A percentile compares a stretch with the other conserved stretches of the same genome.
Evolutionary conservation across 2,113 vertebrate genomes (phyloP).

Genomic region (Apodemus sylvaticus): DNA sequence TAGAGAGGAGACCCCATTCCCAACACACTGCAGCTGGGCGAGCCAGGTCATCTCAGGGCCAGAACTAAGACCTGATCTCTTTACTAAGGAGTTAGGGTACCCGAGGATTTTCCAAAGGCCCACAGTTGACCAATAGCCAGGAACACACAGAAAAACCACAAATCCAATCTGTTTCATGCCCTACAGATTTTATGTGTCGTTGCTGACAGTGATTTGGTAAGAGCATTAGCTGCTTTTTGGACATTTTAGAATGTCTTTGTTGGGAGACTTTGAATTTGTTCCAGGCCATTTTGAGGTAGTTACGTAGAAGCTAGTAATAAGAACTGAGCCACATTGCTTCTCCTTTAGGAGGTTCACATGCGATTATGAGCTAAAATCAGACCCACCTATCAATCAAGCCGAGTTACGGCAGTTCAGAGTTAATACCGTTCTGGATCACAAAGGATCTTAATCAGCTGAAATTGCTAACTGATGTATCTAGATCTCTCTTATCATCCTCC

Average conservation of each 20-base stretch:
- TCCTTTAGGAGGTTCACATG: slow-evolving; percentile 27
- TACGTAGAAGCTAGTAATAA: slow-evolving; percentile 37
- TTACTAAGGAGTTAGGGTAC: background rate
- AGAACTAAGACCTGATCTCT: slow-evolving; percentile 29
- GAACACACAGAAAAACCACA: background rate
- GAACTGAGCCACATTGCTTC: background rate
- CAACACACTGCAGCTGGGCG: background rate
- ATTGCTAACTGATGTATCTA: slow-evolving; percentile 48
- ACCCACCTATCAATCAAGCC: background rate
- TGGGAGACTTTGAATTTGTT: slow-evolving; percentile 37
- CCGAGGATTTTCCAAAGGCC: background rate
- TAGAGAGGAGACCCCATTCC: background rate
- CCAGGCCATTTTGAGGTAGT: slow-evolving; percentile 14
- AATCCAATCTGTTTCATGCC: slow-evolving; percentile 18
- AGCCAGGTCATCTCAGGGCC: slow-evolving; percentile 16
- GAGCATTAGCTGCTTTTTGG: background rate
- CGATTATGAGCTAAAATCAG: slow-evolving; percentile 34
- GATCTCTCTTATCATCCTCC: slow-evolving; percentile 51
- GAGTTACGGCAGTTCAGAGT: slow-evolving; percentile 48
- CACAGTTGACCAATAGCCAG: background rate
- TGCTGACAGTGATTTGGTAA: slow-evolving; percentile 30
- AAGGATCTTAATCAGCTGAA: slow-evolving; percentile 51
- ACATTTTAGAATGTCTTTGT: slow-evolving; percentile 30
- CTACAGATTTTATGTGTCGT: slow-evolving; percentile 38
- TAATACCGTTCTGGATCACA: slow-evolving; percentile 56